These are phyloP conservation scores for Percina caprodes DNA, from an alignment of 2,113 vertebrate species.

Conservation along the genomic window DNA sequence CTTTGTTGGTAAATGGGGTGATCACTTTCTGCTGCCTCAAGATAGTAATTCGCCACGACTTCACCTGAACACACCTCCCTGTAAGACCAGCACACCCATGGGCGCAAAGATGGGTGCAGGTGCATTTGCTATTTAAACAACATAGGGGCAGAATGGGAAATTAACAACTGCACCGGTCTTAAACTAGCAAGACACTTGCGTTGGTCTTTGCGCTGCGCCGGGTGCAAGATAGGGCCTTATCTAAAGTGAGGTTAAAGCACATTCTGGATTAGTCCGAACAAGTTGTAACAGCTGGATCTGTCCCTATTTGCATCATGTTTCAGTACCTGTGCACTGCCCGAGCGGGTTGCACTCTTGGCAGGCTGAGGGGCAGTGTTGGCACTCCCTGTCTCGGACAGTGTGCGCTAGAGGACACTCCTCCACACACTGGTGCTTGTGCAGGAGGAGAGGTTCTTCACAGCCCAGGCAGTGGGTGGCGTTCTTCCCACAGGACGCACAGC, in stretches of 20 bases:
- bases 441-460: conserved; percentile 84
- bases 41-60: too few relatives aligned
- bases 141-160: too few relatives aligned
- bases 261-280: neutral
- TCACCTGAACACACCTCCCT: too few relatives aligned
- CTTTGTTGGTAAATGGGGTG: too few relatives aligned
- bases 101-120: too few relatives aligned
- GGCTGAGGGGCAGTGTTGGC: conserved; percentile 85
- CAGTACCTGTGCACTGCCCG: conserved; percentile 88
- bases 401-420: conserved; percentile 84
- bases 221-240: too few relatives aligned
- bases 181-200: too few relatives aligned
- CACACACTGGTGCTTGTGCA: conserved; percentile 84
- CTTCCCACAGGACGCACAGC: conserved; percentile 86
- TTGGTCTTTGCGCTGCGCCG: too few relatives aligned
- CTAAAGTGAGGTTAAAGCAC: neutral
- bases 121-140: too few relatives aligned
- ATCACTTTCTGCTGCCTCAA: too few relatives aligned
- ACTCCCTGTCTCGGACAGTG: conserved; percentile 80
- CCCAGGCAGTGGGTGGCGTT: conserved; percentile 86
- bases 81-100: too few relatives aligned
- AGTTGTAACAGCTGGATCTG: neutral
- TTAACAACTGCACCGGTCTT: too few relatives aligned
- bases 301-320: neutral
- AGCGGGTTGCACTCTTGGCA: conserved; percentile 87